These are phyloP conservation scores for Sinosuthora webbiana DNA, from an alignment of 2,113 vertebrate genomes.

Conservation along the genomic window DNA sequence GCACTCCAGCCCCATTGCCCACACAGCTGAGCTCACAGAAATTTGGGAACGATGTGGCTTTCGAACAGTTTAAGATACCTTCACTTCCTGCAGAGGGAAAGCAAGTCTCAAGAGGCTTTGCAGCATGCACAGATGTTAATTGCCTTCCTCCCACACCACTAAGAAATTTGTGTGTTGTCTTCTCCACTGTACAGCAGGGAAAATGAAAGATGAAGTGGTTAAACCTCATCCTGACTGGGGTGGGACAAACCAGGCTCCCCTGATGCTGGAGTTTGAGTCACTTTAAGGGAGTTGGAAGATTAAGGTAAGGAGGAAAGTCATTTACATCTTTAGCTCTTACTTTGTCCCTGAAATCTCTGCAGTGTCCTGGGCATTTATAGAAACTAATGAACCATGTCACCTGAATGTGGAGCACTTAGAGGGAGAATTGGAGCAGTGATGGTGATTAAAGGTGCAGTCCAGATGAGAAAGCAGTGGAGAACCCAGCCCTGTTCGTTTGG, in stretches of 20 bases:
- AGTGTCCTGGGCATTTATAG: not conserved
- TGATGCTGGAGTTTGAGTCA: not conserved
- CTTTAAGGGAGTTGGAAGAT: not conserved
- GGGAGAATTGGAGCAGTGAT: not conserved
- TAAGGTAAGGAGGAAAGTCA: not conserved
- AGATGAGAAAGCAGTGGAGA: not conserved
- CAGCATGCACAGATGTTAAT: not conserved
- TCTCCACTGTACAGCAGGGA: not conserved
- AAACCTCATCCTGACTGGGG: not conserved
- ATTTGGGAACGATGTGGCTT: not conserved
- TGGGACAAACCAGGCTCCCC: not conserved
- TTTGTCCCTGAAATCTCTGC: not conserved
- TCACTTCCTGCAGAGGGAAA: not conserved
- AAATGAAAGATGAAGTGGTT: not conserved
- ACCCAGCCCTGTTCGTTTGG: not conserved
- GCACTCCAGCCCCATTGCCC: rapidly evolving
- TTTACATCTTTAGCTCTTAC: not conserved
- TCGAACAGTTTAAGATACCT: not conserved
- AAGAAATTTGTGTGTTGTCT: not conserved
- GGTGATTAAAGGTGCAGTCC: not conserved
- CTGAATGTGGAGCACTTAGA: not conserved
- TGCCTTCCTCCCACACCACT: not conserved
- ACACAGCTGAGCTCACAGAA: not conserved
- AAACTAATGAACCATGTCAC: not conserved
- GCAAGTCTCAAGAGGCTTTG: not conserved